These are phyloP conservation scores for Pandion haliaetus DNA, from an alignment of 2,113 vertebrate species.

Conservation along the genomic window DNA sequence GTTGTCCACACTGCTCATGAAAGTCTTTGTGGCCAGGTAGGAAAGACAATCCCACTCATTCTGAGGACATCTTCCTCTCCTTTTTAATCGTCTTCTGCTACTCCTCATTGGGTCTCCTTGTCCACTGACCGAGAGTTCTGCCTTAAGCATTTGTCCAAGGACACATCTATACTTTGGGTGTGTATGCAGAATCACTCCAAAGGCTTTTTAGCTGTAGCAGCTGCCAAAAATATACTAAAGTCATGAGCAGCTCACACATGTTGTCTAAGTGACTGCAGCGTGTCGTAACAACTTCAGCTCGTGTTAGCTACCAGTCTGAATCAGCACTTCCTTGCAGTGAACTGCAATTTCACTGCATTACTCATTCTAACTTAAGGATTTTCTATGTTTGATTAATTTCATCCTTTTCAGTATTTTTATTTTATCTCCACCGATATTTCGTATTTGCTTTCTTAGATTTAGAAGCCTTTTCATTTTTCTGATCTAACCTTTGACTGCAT, in stretches of 20 bases:
- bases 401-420: neutral
- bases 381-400: neutral
- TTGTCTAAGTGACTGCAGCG: neutral
- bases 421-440: neutral
- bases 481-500: neutral
- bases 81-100: neutral
- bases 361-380: neutral
- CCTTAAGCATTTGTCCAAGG: neutral
- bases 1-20: neutral
- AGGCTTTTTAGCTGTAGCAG: neutral
- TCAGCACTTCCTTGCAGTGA: neutral
- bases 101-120: neutral
- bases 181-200: neutral
- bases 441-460: neutral
- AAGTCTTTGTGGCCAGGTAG: neutral
- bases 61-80: neutral
- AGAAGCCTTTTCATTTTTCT: neutral
- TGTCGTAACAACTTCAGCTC: neutral
- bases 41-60: neutral
- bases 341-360: neutral
- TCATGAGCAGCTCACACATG: neutral
- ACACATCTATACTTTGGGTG: neutral
- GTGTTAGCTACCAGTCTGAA: neutral
- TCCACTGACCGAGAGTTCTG: neutral
- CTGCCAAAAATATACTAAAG: neutral